phyloP scores from a whole-genome alignment of 2,113 vertebrate species.

The Aleadryas rufinucha region DNA sequence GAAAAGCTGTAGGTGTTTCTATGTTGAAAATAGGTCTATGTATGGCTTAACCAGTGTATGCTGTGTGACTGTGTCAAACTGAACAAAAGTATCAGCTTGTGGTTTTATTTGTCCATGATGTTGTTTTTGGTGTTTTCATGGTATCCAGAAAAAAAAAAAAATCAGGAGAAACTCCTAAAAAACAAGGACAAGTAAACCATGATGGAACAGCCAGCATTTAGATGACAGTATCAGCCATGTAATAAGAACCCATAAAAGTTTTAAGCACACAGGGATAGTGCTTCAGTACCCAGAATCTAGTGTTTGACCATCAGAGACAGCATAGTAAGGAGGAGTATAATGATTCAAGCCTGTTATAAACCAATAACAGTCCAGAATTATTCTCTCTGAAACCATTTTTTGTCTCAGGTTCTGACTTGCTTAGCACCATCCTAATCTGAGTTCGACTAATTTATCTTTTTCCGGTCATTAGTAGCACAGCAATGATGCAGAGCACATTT shows the following conservation, averaged over 20 bases:
- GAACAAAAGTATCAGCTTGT: background rate
- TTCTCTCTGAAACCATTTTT: background rate
- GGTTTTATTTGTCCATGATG: background rate
- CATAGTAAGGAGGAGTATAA: background rate
- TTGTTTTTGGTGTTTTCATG: background rate
- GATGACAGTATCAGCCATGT: background rate
- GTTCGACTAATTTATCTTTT: background rate
- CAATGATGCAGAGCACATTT: background rate
- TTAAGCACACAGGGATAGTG: background rate
- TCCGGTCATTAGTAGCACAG: background rate
- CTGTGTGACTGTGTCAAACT: background rate
- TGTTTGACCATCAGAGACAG: background rate
- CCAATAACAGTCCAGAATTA: background rate
- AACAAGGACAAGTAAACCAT: background rate
- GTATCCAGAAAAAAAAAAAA: background rate
- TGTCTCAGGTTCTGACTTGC: background rate
- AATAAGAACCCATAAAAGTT: background rate
- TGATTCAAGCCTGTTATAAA: background rate
- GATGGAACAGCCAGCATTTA: background rate
- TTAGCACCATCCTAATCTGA: background rate
- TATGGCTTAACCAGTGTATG: rapidly evolving
- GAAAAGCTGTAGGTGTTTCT: background rate
- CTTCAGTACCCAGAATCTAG: background rate
- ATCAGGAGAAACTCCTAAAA: background rate
- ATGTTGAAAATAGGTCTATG: background rate